A percentile compares a stretch with the other conserved stretches of the same genome.
Conservation (phyloP, 2,888 invertebrate genomes). For the Tholera decimalis region DNA sequence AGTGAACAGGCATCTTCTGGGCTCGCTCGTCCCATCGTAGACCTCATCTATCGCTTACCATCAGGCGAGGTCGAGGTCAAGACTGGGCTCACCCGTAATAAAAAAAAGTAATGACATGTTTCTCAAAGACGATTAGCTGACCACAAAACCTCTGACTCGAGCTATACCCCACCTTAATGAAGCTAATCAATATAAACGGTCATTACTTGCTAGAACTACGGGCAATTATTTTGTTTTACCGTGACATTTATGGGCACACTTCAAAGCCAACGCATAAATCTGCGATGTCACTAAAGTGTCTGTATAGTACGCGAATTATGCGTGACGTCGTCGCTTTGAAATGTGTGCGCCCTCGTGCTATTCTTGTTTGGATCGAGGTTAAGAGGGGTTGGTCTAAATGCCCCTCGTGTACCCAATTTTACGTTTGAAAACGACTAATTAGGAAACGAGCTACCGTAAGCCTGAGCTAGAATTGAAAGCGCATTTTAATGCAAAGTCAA, state of each 20-base stretch:
- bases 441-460: too few species aligned
- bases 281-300: not conserved
- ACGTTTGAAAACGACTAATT: too few species aligned
- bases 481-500: too few species aligned
- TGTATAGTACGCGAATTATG: not conserved
- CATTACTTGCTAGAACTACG: constrained; percentile 1
- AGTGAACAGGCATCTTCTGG: too few species aligned
- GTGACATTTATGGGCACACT: not conserved
- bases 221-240: constrained; percentile 5
- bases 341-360: not conserved
- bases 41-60: too few species aligned
- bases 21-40: too few species aligned
- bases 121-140: constrained; percentile 28
- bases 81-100: too few species aligned
- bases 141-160: not conserved
- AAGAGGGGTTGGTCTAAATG: not conserved
- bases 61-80: too few species aligned
- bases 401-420: too few species aligned
- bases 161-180: not conserved
- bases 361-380: not conserved
- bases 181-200: constrained; percentile 20
- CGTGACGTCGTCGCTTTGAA: not conserved
- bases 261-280: constrained; percentile 11
- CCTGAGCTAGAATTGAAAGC: too few species aligned
- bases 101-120: constrained; percentile 3